phyloP scores from a whole-genome alignment of 1,140 invertebrate species.

The Hirudo medicinalis region DNA sequence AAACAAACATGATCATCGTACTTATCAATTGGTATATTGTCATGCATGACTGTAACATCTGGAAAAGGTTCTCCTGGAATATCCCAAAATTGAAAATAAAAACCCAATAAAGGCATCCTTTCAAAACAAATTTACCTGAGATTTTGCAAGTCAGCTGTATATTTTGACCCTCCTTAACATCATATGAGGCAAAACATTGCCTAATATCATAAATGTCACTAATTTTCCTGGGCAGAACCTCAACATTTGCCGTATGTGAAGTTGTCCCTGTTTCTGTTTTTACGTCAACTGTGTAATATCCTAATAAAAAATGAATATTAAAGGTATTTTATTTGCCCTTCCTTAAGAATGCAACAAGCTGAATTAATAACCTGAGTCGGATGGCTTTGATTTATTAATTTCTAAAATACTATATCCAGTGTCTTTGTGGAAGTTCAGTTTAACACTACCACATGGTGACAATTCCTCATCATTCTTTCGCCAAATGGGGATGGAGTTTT shows the following conservation, averaged over 20 bases:
- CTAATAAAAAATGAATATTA: no score
- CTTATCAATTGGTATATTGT: constrained; percentile 17
- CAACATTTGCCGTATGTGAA: constrained; percentile 1
- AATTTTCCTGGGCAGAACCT: constrained; percentile 7
- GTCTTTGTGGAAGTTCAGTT: no score
- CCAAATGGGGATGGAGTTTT: no score
- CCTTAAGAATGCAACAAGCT: no score
- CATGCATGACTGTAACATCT: constrained; percentile 4
- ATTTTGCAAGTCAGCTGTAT: constrained; percentile 16
- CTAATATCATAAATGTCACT: constrained; percentile 1
- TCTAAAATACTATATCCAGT: neutral
- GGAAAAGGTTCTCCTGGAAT: neutral
- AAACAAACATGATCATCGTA: neutral
- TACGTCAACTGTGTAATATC: neutral
- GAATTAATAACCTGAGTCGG: no score
- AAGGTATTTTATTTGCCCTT: no score
- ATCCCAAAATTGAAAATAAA: constrained; percentile 10
- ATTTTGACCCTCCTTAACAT: constrained; percentile 15
- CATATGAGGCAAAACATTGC: neutral
- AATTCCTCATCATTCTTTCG: no score
- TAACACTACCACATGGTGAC: no score
- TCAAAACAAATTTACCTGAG: constrained; percentile 10
- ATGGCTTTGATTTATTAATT: neutral
- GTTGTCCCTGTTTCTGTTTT: neutral
- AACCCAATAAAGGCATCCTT: neutral